Evolutionary conservation across 2,888 invertebrate genomes (phyloP).

Genomic region (Pediacus dermestoides): DNA sequence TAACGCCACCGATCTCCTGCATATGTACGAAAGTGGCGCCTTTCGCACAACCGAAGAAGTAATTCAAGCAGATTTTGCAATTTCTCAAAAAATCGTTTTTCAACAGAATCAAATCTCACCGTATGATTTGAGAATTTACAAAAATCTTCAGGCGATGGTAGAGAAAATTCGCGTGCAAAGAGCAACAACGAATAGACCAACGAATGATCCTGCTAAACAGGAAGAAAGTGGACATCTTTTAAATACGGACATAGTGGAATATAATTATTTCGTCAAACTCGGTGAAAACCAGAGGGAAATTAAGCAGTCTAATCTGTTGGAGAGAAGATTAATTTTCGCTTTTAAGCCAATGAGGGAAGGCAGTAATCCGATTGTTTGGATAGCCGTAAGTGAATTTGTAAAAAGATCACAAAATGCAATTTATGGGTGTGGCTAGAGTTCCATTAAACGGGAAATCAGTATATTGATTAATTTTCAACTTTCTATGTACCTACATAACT

Average conservation of each 20-base stretch:
- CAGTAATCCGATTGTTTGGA: no score
- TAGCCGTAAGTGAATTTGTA: no score
- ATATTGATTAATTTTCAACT: no score
- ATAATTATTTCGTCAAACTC: not conserved
- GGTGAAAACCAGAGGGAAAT: constrained; percentile 1
- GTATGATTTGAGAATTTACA: not conserved
- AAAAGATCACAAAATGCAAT: no score
- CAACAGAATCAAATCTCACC: not conserved
- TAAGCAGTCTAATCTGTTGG: no score
- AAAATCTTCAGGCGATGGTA: not conserved
- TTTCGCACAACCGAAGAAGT: not conserved
- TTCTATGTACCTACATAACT: no score
- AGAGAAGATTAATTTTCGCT: constrained; percentile 1
- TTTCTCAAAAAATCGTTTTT: not conserved
- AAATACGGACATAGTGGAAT: not conserved
- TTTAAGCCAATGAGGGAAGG: not conserved
- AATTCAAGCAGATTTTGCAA: not conserved
- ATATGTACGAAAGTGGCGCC: not conserved
- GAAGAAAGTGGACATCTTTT: not conserved
- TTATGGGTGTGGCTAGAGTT: no score
- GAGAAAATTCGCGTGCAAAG: not conserved
- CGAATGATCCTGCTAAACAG: no score
- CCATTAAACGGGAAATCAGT: no score
- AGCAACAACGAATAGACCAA: no score
- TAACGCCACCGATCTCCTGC: not conserved